Evolutionary conservation across 2,113 vertebrate genomes (phyloP).

Genomic region (Sylvietta virens): DNA sequence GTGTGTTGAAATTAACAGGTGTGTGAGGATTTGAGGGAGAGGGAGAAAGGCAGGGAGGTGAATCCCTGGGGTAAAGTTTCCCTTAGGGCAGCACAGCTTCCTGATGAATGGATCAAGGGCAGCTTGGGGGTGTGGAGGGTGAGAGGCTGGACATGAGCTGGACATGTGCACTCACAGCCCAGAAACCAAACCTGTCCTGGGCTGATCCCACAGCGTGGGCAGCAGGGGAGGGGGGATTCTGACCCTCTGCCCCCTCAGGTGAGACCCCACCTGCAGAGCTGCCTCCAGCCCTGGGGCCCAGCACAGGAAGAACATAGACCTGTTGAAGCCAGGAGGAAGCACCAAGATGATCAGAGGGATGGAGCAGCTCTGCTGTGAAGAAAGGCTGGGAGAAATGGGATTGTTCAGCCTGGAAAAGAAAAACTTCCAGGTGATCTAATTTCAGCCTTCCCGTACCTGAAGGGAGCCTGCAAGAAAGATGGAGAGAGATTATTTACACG

Average conservation of each 20-base stretch:
- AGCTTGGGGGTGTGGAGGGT: background rate
- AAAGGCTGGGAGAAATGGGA: background rate
- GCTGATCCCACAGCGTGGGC: background rate
- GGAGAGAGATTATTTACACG: background rate
- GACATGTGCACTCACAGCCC: background rate
- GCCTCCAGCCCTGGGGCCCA: background rate
- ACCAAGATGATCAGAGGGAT: background rate
- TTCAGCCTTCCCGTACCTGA: background rate
- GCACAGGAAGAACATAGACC: fast-evolving
- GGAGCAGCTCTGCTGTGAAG: background rate
- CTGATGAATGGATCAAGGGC: fast-evolving
- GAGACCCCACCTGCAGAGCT: background rate
- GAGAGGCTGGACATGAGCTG: background rate
- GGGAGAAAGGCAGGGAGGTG: background rate
- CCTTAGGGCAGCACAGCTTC: background rate
- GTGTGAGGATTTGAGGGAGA: background rate
- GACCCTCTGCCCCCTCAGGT: background rate
- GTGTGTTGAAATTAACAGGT: background rate
- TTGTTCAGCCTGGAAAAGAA: background rate
- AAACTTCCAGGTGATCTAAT: background rate
- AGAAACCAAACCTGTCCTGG: background rate
- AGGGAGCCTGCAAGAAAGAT: background rate
- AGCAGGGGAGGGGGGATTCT: background rate
- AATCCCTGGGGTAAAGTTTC: background rate
- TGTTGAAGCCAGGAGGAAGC: background rate